Percentiles rank a stretch among this genome's conserved stretches.
Conservation (phyloP, 2,113 vertebrate genomes). For the Cynoglossus semilaevis region DNA sequence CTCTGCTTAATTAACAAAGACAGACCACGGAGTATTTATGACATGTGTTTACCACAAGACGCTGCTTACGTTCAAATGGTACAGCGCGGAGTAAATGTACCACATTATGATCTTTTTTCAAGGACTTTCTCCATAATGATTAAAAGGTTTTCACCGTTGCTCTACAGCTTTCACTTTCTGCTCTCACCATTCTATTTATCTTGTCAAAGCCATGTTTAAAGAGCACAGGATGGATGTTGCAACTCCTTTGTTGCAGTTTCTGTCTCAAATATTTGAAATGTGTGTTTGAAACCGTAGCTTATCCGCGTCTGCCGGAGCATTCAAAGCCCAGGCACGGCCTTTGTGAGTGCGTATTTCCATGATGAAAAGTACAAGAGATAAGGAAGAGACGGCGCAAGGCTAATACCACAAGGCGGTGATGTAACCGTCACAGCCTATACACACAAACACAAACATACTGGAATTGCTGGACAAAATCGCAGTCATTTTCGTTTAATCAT, state of each 20-base stretch:
- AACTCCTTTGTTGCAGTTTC: constrained; percentile 62
- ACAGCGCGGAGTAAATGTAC: neutral
- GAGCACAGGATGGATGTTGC: constrained; percentile 52
- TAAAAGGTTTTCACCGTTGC: neutral
- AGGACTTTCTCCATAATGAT: constrained; percentile 10
- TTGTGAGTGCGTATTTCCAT: constrained; percentile 57
- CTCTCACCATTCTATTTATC: neutral
- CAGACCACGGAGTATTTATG: no score
- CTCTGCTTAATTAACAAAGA: neutral
- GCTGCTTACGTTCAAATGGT: no score
- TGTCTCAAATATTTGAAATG: constrained; percentile 70
- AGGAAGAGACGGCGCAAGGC: constrained; percentile 58
- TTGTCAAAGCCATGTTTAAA: constrained; percentile 52
- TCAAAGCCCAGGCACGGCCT: constrained; percentile 60
- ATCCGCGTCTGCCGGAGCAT: constrained; percentile 69
- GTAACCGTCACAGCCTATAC: constrained; percentile 51
- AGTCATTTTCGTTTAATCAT: constrained; percentile 27
- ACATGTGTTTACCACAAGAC: no score
- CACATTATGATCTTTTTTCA: constrained; percentile 41
- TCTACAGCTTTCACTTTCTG: constrained; percentile 1
- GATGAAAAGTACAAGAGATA: constrained; percentile 58
- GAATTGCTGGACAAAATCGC: constrained; percentile 26
- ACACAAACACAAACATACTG: constrained; percentile 28
- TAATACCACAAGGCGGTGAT: constrained; percentile 41
- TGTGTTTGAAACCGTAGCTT: constrained; percentile 75